Evolutionary conservation across 2,797 vertebrate genomes (phyloP).

Genomic region (Arnoldichthys spilopterus): DNA sequence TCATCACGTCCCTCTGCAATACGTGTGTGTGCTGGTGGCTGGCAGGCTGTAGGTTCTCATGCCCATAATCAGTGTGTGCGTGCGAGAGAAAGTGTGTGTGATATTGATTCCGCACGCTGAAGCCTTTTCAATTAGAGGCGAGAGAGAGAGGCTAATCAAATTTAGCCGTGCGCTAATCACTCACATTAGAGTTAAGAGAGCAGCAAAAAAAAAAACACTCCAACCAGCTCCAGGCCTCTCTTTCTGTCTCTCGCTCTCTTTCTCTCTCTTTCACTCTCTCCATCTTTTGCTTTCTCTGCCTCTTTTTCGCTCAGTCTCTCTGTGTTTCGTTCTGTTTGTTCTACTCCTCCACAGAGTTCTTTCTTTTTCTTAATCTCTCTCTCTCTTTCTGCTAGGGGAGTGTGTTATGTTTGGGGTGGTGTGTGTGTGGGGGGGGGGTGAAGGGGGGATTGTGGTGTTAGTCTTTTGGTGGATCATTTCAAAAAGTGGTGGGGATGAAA

Average conservation of each 20-base stretch:
- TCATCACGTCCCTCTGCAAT: neutral
- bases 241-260: conserved; percentile 10
- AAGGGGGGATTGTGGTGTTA: too few relatives aligned
- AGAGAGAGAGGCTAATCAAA: conserved; percentile 56
- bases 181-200: conserved; percentile 24
- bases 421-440: too few relatives aligned
- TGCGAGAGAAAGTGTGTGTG: neutral
- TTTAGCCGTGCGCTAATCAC: conserved; percentile 52
- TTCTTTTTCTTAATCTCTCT: too few relatives aligned
- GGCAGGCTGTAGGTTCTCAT: conserved; percentile 22
- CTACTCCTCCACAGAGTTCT: too few relatives aligned
- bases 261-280: conserved; percentile 1
- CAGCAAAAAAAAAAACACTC: conserved; percentile 14
- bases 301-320: neutral
- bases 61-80: conserved; percentile 30
- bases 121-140: conserved; percentile 54
- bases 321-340: too few relatives aligned
- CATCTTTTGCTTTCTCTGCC: too few relatives aligned
- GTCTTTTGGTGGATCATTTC: too few relatives aligned
- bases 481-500: too few relatives aligned
- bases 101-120: conserved; percentile 54
- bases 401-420: too few relatives aligned
- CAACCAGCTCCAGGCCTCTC: conserved; percentile 4
- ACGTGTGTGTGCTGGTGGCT: conserved; percentile 3
- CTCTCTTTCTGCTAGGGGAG: too few relatives aligned